phyloP scores from a whole-genome alignment of 2,113 vertebrate genomes.

The Prionailurus bengalensis region DNA sequence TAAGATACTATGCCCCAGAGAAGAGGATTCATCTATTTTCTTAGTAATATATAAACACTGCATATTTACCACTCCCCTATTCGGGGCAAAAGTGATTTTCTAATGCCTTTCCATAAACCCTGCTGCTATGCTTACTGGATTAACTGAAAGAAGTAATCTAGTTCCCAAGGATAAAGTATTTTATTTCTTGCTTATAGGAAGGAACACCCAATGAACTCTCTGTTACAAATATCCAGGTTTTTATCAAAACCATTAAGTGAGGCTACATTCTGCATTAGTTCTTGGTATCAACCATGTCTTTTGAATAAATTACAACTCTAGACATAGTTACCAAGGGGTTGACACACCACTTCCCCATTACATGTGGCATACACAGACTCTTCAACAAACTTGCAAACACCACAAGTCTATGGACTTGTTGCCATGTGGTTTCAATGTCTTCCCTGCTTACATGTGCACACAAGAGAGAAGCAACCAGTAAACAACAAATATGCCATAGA shows the following conservation, averaged over 20 bases:
- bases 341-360: not conserved
- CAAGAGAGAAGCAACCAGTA: not conserved
- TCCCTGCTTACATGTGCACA: not conserved
- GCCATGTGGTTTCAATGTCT: not conserved
- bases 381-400: not conserved
- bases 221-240: not conserved
- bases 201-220: not conserved
- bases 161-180: not conserved
- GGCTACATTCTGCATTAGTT: not conserved
- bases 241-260: not conserved
- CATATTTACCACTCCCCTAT: not conserved
- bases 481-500: not conserved
- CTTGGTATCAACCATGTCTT: not conserved
- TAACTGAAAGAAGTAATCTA: not conserved
- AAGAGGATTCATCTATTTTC: not conserved
- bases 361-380: not conserved
- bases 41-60: not conserved
- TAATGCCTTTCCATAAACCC: not conserved
- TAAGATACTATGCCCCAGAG: not conserved
- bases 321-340: not conserved
- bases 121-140: not conserved
- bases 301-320: not conserved
- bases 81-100: conserved; percentile 26
- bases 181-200: not conserved
- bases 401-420: not conserved